These are phyloP conservation scores for Silurus asotus DNA, from an alignment of 2,113 vertebrate genomes.

Conservation along the genomic window DNA sequence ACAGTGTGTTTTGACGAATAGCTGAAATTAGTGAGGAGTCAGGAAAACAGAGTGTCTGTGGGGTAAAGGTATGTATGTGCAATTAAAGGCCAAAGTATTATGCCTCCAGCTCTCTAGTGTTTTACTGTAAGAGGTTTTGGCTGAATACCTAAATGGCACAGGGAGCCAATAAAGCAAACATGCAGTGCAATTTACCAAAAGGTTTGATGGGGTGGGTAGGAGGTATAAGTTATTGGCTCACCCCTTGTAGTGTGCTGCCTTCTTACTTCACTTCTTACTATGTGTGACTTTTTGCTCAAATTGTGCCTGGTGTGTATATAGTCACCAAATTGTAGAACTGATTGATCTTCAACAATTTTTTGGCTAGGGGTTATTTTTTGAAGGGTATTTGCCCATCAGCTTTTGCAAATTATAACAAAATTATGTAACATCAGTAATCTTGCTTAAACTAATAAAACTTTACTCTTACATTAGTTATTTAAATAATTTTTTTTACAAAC, in stretches of 20 bases:
- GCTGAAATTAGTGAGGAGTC: neutral
- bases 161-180: slow-evolving; percentile 25
- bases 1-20: slow-evolving; percentile 12
- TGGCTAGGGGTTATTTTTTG: neutral
- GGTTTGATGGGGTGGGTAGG: slow-evolving; percentile 20
- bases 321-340: neutral
- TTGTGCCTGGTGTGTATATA: neutral
- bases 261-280: neutral
- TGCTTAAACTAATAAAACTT: neutral
- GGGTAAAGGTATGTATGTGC: neutral
- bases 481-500: no score
- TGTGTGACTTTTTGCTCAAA: neutral
- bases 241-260: neutral
- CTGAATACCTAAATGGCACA: slow-evolving; percentile 1
- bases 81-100: neutral
- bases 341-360: neutral
- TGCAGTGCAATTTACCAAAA: slow-evolving; percentile 8
- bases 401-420: neutral
- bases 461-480: neutral
- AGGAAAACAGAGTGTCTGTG: neutral
- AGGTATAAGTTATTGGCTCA: slow-evolving; percentile 6
- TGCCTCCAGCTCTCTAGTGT: slow-evolving; percentile 13
- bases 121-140: slow-evolving; percentile 22
- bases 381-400: no score
- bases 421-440: neutral